Conservation (phyloP, 2,888 invertebrate species). For the Rhodophaea formosa region DNA sequence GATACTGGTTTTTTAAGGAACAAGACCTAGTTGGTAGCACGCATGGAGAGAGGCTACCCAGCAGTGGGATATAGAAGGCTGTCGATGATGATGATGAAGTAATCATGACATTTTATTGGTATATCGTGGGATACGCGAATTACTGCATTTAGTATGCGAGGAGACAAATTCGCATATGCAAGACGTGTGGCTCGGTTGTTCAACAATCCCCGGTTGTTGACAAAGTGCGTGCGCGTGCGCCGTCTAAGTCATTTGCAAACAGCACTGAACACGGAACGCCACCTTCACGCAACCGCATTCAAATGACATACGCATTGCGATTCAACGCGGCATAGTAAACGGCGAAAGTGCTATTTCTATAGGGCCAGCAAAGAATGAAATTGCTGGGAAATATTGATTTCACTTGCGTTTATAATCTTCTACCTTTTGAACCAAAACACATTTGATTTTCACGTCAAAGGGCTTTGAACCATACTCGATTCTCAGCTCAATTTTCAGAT, state of each 20-base stretch:
- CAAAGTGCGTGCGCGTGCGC: neutral
- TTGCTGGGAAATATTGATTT: neutral
- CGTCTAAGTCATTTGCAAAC: neutral
- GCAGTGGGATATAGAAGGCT: too few species aligned
- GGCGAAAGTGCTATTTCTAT: slow-evolving; percentile 8
- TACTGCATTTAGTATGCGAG: neutral
- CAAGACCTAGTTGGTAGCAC: too few species aligned
- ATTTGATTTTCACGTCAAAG: too few species aligned
- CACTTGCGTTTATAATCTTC: too few species aligned
- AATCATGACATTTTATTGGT: too few species aligned
- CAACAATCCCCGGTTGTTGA: neutral
- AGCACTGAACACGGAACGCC: slow-evolving; percentile 6
- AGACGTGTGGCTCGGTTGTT: neutral
- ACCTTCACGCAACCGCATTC: slow-evolving; percentile 19
- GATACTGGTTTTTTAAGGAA: too few species aligned
- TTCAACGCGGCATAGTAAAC: neutral
- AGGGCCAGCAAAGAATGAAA: neutral
- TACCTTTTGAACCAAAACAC: too few species aligned
- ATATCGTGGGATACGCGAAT: too few species aligned
- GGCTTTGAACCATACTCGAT: too few species aligned
- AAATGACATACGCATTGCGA: slow-evolving; percentile 4
- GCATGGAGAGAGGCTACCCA: too few species aligned
- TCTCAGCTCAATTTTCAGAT: too few species aligned
- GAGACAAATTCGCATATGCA: neutral
- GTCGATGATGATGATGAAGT: too few species aligned